Evolutionary conservation across 2,797 vertebrate genomes (phyloP), one percentile per base, ranked within the genome.

Genomic region (Mallotus villosus): DNA sequence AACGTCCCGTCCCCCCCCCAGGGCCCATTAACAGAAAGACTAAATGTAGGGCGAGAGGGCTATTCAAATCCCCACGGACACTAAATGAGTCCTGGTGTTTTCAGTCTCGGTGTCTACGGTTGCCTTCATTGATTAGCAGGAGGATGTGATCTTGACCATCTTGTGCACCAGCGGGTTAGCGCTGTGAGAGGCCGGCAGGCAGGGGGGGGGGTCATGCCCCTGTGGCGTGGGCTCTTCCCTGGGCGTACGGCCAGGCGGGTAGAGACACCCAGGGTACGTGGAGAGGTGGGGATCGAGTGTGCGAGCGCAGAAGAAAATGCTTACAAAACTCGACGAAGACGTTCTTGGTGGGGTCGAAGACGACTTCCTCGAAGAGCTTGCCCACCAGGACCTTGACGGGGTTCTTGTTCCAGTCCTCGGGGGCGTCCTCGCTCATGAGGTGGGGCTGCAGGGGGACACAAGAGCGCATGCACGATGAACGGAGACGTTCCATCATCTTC

Each of bases 241-340:
- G 60, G 60, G 60, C 60, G 1, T 2, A 32, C 25, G 19, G 14
- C 17, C 17, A 34, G 32, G 32, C 5, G 8, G 61, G 5, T 32
- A 63, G 19, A 14, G 17, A 4, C 49, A 14, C 49, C 49, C 49
- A 5, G 19, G 51, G 17, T 19, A 5, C 17, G 29, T 11, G 37
- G 37, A 41, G 37, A 12, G 37, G 37, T 41, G 37, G 37, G 37
- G 37, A 12, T 41, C 8, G 37, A 41, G 37, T 9, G 37, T 2
- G 32, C 29, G 19, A 46, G 5, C 1, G 3, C 12, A 29, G 3
- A 22, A 1, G 6, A 57, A 24, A 25, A 12, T 70, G 91, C 98
- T 96, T 90, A 99, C 98, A 99, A 85, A 99, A 99, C 73, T 99
- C 97, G 3, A 99, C 88, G 71, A 99, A 99, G 63, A 99, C 98